Evolutionary conservation across 2,113 vertebrate genomes (phyloP).

Genomic region (Cricetomys ansorgei): DNA sequence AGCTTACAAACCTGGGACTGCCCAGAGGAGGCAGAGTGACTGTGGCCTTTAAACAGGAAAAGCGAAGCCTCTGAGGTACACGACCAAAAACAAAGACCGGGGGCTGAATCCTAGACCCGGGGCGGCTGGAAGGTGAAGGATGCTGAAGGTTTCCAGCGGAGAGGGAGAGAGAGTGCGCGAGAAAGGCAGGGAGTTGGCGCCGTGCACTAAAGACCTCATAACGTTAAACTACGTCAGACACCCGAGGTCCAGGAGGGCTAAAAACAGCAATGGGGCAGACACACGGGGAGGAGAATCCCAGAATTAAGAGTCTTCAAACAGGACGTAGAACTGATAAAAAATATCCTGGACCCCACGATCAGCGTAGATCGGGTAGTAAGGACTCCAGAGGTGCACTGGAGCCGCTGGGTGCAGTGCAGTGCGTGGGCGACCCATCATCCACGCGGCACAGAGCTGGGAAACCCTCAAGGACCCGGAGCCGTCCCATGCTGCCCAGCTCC

Average conservation of each 20-base stretch:
- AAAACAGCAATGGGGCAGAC: not conserved
- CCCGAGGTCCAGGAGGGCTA: fast-evolving
- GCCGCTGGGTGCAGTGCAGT: not conserved
- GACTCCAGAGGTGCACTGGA: not conserved
- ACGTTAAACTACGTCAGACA: not conserved
- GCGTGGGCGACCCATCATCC: not conserved
- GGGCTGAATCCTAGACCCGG: not conserved
- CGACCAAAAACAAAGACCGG: fast-evolving
- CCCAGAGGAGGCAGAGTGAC: not conserved
- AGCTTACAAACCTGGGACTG: not conserved
- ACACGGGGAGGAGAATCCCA: not conserved
- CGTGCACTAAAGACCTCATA: not conserved
- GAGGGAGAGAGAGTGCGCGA: not conserved
- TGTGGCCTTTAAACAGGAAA: not conserved
- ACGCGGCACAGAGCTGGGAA: not conserved
- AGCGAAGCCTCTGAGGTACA: too few relatives aligned
- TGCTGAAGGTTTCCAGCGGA: not conserved
- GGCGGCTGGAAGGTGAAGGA: not conserved
- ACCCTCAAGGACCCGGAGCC: not conserved
- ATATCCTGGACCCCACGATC: not conserved
- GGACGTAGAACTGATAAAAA: not conserved
- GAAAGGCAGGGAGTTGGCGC: not conserved
- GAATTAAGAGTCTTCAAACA: not conserved
- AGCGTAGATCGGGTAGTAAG: fast-evolving
- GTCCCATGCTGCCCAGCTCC: not conserved